Evolutionary conservation across 2,797 vertebrate genomes (phyloP).

Genomic region (Coregonus sp.): DNA sequence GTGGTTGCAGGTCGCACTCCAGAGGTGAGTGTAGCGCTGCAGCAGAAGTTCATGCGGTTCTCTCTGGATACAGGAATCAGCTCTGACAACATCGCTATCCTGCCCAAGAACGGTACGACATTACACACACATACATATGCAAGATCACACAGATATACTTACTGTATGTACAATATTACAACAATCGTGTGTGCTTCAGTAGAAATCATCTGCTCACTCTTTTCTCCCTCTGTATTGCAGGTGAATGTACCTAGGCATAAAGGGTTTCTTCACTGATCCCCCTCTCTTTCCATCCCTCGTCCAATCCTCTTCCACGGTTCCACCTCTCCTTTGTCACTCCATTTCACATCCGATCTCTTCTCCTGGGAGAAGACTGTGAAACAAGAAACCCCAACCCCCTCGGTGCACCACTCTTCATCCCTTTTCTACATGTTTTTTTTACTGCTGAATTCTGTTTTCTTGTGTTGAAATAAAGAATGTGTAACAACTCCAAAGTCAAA

Average conservation of each 20-base stretch:
- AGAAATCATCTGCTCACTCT: neutral
- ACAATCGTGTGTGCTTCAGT: neutral
- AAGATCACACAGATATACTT: neutral
- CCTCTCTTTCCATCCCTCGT: neutral
- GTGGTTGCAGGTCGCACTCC: conserved; percentile 73
- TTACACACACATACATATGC: neutral
- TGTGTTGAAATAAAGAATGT: conserved; percentile 11
- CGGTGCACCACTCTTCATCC: neutral
- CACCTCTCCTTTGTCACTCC: neutral
- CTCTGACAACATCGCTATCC: conserved; percentile 73
- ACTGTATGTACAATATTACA: neutral
- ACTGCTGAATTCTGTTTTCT: neutral
- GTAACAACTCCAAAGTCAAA: neutral
- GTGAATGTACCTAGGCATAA: conserved; percentile 34
- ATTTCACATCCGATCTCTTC: neutral
- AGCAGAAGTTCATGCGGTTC: conserved; percentile 78
- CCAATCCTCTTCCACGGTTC: neutral
- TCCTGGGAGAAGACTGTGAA: neutral
- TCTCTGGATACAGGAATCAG: conserved; percentile 71
- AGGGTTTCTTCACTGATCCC: neutral
- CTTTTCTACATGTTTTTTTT: neutral
- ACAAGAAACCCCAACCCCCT: neutral
- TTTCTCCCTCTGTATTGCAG: conserved; percentile 21
- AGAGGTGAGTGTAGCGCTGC: conserved; percentile 52
- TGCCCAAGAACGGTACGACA: conserved; percentile 77